Conservation (phyloP, 2,888 invertebrate species). For the Ametastegia equiseti region DNA sequence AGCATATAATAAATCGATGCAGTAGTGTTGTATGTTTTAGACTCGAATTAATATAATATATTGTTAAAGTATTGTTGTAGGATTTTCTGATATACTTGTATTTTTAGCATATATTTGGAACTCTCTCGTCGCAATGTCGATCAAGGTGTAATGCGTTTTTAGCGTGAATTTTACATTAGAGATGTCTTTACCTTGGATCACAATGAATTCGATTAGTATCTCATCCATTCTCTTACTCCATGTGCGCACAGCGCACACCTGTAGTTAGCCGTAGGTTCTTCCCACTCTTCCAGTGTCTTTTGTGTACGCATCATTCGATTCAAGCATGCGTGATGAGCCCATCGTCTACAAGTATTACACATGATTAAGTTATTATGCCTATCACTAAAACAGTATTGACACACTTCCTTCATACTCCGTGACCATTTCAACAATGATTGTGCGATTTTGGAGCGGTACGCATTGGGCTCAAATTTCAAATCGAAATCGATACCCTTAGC, state of each 20-base stretch:
- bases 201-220: neutral
- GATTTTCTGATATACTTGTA: too few relatives aligned
- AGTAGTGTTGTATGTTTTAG: too few relatives aligned
- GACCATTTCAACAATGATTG: neutral
- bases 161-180: too few relatives aligned
- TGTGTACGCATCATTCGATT: neutral
- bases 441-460: neutral
- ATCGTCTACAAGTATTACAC: constrained; percentile 31
- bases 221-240: neutral
- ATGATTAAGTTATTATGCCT: neutral
- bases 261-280: neutral
- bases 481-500: neutral
- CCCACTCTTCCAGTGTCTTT: constrained; percentile 3
- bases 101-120: too few relatives aligned
- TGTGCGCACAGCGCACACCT: constrained; percentile 19
- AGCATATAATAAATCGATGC: too few relatives aligned
- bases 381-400: constrained; percentile 9
- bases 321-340: constrained; percentile 3
- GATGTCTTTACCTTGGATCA: neutral
- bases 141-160: too few relatives aligned
- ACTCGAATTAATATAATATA: too few relatives aligned
- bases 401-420: neutral
- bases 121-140: too few relatives aligned
- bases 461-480: neutral
- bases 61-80: too few relatives aligned